Percentiles rank a stretch among this genome's conserved stretches.
These are phyloP conservation scores for Sinelater perroti DNA, from an alignment of 2,888 invertebrate genomes.

Conservation along the genomic window DNA sequence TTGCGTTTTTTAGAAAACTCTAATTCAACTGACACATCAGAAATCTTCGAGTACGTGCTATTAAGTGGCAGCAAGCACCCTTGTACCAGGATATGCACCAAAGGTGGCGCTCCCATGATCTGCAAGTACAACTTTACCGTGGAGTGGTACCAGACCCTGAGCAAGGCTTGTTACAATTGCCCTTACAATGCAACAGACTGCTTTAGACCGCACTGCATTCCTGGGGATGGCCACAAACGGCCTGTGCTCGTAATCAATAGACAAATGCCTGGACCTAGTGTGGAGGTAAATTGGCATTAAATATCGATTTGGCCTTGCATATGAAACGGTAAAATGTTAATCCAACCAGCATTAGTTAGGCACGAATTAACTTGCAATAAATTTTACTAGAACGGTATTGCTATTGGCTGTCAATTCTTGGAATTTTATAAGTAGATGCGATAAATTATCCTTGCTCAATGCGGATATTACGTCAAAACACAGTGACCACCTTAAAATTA, in stretches of 20 bases:
- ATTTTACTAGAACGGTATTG: no score
- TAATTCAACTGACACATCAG: constrained; percentile 13
- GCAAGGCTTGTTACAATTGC: constrained; percentile 88
- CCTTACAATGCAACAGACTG: constrained; percentile 81
- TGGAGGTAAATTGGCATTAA: constrained; percentile 75
- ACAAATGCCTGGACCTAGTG: constrained; percentile 85
- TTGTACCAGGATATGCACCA: constrained; percentile 73
- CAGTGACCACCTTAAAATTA: no score
- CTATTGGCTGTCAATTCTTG: no score
- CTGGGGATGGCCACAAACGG: constrained; percentile 82
- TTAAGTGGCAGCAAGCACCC: constrained; percentile 57
- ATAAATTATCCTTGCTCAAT: no score
- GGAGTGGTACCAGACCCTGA: constrained; percentile 86
- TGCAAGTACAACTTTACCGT: constrained; percentile 78
- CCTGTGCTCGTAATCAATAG: constrained; percentile 83
- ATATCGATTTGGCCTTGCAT: no score
- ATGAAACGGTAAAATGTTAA: no score
- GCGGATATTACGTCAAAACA: no score
- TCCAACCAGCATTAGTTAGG: no score
- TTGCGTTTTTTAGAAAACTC: constrained; percentile 11
- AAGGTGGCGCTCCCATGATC: constrained; percentile 68
- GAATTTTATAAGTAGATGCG: no score
- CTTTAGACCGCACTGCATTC: constrained; percentile 78
- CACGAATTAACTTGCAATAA: no score
- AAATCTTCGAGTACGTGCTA: constrained; percentile 51